phyloP scores from a whole-genome alignment of 2,113 vertebrate species.

The Polypterus senegalus region DNA sequence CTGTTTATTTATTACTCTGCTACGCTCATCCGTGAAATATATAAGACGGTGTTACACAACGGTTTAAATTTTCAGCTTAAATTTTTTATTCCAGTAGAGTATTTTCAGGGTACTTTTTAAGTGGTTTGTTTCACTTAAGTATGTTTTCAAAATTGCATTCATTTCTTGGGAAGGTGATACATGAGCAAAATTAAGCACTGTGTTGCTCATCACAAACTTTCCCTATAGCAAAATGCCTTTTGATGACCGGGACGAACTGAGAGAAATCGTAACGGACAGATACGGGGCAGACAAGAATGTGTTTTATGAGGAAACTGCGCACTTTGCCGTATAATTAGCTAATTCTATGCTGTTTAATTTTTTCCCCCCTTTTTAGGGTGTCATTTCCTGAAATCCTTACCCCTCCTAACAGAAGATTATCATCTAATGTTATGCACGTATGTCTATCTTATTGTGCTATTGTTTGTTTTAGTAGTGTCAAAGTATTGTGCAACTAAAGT shows the following conservation, averaged over 20 bases:
- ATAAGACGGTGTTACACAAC: no score
- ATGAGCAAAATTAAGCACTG: slow-evolving; percentile 54
- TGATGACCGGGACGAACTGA: slow-evolving; percentile 93
- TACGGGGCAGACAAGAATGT: slow-evolving; percentile 76
- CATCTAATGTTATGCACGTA: slow-evolving; percentile 32
- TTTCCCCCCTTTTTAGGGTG: not conserved
- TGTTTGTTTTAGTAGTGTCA: no score
- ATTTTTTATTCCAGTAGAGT: no score
- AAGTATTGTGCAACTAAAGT: no score
- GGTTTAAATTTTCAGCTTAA: no score
- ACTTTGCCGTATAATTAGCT: not conserved
- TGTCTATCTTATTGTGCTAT: not conserved
- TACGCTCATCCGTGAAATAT: no score
- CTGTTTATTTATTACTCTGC: no score
- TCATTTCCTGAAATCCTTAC: slow-evolving; percentile 2
- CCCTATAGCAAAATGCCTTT: slow-evolving; percentile 82
- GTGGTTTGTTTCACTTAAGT: no score
- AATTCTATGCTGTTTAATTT: not conserved
- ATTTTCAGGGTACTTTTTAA: no score
- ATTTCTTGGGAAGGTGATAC: slow-evolving; percentile 78
- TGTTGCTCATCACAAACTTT: slow-evolving; percentile 66
- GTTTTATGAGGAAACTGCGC: not conserved
- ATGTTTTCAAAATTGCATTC: no score
- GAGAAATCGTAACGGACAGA: slow-evolving; percentile 97
- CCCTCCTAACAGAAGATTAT: slow-evolving; percentile 9